Evolutionary conservation across 2,888 invertebrate genomes (phyloP).

Genomic region (Mylabris sibirica): DNA sequence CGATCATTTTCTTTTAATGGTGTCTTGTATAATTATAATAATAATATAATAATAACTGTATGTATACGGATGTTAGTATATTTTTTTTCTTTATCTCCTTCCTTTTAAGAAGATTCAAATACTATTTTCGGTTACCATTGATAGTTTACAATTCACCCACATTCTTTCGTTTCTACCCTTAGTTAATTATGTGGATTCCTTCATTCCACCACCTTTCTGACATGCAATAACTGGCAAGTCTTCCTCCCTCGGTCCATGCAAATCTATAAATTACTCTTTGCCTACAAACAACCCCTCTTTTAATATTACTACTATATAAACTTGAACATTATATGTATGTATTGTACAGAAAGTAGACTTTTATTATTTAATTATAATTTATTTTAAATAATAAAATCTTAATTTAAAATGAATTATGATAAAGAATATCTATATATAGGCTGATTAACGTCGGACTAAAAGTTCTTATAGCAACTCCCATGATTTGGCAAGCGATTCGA

Average conservation of each 20-base stretch:
- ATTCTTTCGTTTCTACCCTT: constrained; percentile 42
- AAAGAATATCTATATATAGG: too few relatives aligned
- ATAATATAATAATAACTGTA: background rate
- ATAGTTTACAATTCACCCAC: constrained; percentile 49
- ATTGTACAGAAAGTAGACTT: constrained; percentile 18
- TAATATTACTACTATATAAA: constrained; percentile 22
- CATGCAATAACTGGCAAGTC: constrained; percentile 45
- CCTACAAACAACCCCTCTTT: constrained; percentile 34
- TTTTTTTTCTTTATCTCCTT: background rate
- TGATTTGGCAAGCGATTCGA: too few relatives aligned
- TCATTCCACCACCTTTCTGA: constrained; percentile 49
- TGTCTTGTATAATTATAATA: too few relatives aligned
- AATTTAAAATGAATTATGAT: too few relatives aligned
- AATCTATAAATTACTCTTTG: constrained; percentile 46
- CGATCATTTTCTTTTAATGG: background rate
- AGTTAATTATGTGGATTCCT: constrained; percentile 53
- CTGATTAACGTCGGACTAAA: too few relatives aligned
- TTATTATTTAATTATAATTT: constrained; percentile 15
- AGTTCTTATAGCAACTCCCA: too few relatives aligned
- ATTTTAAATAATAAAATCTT: constrained; percentile 7
- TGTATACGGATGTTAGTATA: background rate
- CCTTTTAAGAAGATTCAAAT: constrained; percentile 33
- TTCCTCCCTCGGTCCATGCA: constrained; percentile 39
- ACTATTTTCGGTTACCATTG: constrained; percentile 41
- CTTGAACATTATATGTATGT: constrained; percentile 29